These are phyloP conservation scores for Leuciscus waleckii DNA, from an alignment of 2,797 vertebrate species.

Conservation along the genomic window DNA sequence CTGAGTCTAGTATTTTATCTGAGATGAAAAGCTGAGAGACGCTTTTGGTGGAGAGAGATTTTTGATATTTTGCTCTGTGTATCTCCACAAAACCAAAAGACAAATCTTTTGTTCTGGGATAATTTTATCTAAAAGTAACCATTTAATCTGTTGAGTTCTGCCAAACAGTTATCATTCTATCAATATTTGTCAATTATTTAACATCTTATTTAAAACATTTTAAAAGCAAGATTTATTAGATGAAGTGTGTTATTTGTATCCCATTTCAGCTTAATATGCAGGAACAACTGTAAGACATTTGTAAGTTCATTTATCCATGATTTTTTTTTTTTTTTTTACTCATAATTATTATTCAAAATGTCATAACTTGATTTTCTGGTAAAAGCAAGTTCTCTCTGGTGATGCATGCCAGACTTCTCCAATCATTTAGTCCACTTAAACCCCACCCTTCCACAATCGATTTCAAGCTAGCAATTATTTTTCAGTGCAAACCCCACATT, in stretches of 20 bases:
- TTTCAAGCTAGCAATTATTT: not conserved
- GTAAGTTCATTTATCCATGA: not conserved
- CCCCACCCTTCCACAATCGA: not conserved
- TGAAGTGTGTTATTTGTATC: not conserved
- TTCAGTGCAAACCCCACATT: not conserved
- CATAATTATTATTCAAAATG: not conserved
- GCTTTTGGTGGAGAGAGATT: constrained; percentile 11
- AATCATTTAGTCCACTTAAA: not conserved
- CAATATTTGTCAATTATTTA: not conserved
- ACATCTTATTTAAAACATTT: not conserved
- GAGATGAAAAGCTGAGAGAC: constrained; percentile 19
- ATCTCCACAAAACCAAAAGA: constrained; percentile 2
- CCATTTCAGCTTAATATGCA: not conserved
- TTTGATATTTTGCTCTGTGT: not conserved
- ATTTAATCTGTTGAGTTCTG: not conserved
- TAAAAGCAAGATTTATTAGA: not conserved
- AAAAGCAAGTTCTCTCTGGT: not conserved
- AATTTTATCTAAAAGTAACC: not conserved
- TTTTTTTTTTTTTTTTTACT: not conserved
- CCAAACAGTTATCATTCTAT: not conserved
- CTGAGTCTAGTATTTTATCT: constrained; percentile 19
- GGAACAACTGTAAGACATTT: not conserved
- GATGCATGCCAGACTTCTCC: not conserved
- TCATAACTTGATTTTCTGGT: not conserved
- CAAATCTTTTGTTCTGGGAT: not conserved